Conservation (phyloP, 1,140 invertebrate species). For the Atta colombica region DNA sequence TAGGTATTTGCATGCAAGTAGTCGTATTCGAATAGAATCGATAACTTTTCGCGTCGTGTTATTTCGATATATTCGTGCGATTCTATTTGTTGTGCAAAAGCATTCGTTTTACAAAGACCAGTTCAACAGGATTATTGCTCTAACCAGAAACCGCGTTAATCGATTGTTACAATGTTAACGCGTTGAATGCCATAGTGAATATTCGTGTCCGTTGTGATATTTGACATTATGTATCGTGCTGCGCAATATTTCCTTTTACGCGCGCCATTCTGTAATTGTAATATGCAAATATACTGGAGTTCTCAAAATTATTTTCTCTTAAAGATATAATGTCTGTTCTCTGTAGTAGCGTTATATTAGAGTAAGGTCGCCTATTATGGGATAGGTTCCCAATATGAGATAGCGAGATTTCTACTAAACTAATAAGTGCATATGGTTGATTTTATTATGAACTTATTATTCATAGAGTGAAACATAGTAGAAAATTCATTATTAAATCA, state of each 20-base stretch:
- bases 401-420: no score
- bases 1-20: constrained; percentile 29
- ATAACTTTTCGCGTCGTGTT: constrained; percentile 28
- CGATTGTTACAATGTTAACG: constrained; percentile 60
- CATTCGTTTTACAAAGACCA: constrained; percentile 49
- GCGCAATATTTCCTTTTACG: constrained; percentile 33
- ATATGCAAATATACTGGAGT: constrained; percentile 15
- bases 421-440: no score
- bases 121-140: constrained; percentile 41
- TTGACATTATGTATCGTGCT: constrained; percentile 8
- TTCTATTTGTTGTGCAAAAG: background rate
- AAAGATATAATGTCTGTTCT: background rate
- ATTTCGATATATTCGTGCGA: background rate
- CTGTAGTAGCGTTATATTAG: background rate
- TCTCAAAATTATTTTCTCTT: constrained; percentile 13
- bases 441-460: no score
- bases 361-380: no score
- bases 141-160: constrained; percentile 45
- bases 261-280: background rate
- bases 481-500: no score
- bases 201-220: constrained; percentile 41
- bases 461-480: no score
- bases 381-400: no score
- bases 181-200: constrained; percentile 25
- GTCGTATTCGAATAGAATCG: constrained; percentile 3